Evolutionary conservation across 2,888 invertebrate genomes (phyloP), one percentile per base, ranked within the genome.

Genomic region (Hydrotaea cyrtoneurina): DNA sequence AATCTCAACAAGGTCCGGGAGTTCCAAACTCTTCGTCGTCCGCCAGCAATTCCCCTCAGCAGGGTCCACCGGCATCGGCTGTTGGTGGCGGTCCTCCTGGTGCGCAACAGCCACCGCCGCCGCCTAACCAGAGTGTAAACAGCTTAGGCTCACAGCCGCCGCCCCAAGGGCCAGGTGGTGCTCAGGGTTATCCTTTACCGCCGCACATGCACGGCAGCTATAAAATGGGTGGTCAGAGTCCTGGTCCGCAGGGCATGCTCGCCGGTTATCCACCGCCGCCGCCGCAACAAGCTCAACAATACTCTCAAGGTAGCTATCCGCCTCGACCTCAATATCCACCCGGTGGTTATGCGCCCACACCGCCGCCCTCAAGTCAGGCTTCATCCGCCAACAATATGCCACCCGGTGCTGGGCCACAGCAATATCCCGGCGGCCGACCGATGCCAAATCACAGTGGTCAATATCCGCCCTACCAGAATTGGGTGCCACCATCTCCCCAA

Each of bases 221-320:
- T 90, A 95, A 95, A 92, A 93, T 94, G 93, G 92, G 93, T 15
- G 93, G 94, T 19, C 89, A 90, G 89, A 89, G 94, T 90, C 93
- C 94, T 88, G 90, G 90, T 80, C 91, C 93, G 79, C 94, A 94
- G 88, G 93, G 93, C 88, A 93, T 94, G 92, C 92, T 94, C 64
- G 91, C 94, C 79, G 91, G 90, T 55, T 94, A 94, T 92, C 93
- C 94, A 86, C 93, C 94, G 87, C 93, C 94, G 82, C 93, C 94
- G 69, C 82, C 85, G 15, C 92, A 94, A 82, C 94, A 94, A 88
- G 89, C 91, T 86, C 94, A 93, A 90, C 94, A 94, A 91, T 94
- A 94, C 91, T 93, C 93, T 86, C 94, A 94, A 92, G 93, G 94
- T 91, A 90, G 92, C 86, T 92, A 92, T 88, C 90, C 92, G 88